These are phyloP conservation scores for Prunella strophiata DNA, from an alignment of 2,797 vertebrate species.

Conservation along the genomic window DNA sequence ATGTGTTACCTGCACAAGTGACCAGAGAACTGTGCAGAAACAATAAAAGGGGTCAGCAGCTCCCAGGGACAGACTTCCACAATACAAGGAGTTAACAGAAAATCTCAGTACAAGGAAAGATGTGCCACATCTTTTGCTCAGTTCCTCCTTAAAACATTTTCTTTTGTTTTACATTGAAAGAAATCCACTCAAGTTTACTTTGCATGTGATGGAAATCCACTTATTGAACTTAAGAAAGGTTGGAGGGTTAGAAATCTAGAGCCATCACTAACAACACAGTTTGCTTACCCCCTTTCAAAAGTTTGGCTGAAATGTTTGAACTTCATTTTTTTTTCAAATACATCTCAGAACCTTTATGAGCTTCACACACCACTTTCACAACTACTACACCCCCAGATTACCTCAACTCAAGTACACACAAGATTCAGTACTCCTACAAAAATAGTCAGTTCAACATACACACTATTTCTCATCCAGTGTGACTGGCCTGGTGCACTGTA, in stretches of 20 bases:
- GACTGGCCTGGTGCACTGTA: background rate
- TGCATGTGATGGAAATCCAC: background rate
- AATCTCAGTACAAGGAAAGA: background rate
- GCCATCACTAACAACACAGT: background rate
- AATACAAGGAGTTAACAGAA: background rate
- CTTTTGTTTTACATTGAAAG: background rate
- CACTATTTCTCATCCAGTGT: background rate
- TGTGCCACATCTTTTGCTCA: background rate
- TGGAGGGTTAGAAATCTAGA: background rate
- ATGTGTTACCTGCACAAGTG: background rate
- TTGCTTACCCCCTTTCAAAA: background rate
- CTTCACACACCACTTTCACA: background rate
- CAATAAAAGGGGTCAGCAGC: background rate
- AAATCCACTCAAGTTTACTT: background rate
- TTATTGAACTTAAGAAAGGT: background rate
- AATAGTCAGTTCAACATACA: background rate
- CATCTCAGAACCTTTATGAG: background rate
- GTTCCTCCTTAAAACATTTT: background rate
- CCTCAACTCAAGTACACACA: background rate
- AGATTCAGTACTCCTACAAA: background rate
- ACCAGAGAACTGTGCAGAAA: background rate
- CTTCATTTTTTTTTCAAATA: background rate
- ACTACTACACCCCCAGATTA: background rate
- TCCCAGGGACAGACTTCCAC: background rate
- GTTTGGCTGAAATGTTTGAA: background rate